phyloP scores from a whole-genome alignment of 2,113 vertebrate species.

The Poecile atricapillus region DNA sequence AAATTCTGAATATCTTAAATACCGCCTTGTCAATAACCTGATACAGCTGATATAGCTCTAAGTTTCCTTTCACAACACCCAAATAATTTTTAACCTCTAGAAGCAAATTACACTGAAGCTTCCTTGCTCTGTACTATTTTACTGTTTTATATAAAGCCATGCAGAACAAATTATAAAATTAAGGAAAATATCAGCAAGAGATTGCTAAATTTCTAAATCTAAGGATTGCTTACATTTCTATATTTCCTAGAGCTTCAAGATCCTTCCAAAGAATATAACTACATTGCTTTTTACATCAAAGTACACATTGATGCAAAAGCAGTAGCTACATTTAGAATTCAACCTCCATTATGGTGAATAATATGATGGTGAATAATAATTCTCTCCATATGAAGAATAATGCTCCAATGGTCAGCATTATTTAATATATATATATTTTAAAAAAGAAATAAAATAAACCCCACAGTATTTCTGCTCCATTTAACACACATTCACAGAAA shows the following conservation, averaged over 20 bases:
- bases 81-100: neutral
- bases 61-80: neutral
- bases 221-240: neutral
- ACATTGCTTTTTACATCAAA: neutral
- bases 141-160: neutral
- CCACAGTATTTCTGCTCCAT: neutral
- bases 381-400: too few species aligned
- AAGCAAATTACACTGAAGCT: neutral
- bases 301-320: neutral
- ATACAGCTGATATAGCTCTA: neutral
- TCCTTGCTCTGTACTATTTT: neutral
- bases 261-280: neutral
- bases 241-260: neutral
- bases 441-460: neutral
- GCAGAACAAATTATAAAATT: neutral
- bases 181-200: neutral
- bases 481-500: neutral
- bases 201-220: neutral
- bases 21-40: neutral
- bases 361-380: too few species aligned
- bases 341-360: neutral
- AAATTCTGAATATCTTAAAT: neutral
- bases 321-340: neutral
- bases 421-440: neutral
- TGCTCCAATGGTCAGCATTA: neutral